phyloP scores from a whole-genome alignment of 2,888 invertebrate species.

The Dendrolimus houi region DNA sequence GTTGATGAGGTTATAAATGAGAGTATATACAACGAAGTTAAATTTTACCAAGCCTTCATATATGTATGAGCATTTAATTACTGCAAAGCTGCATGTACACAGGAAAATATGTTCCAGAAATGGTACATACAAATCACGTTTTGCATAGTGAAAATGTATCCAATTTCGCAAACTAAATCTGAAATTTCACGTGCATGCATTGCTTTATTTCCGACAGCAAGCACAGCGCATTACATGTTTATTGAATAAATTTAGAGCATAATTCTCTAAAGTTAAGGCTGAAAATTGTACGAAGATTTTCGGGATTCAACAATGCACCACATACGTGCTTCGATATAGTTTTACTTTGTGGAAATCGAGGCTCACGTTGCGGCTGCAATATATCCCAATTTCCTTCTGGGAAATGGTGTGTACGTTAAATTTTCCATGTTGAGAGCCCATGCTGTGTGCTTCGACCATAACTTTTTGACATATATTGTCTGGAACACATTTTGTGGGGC shows the following conservation, averaged over 20 bases:
- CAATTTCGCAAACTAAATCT: conserved; percentile 7
- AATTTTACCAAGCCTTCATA: too few relatives aligned
- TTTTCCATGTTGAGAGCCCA: conserved; percentile 20
- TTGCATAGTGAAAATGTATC: too few relatives aligned
- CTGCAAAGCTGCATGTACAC: too few relatives aligned
- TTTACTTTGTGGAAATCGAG: conserved; percentile 30
- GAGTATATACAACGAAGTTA: too few relatives aligned
- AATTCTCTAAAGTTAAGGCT: conserved; percentile 7
- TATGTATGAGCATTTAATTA: too few relatives aligned
- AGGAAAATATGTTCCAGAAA: too few relatives aligned
- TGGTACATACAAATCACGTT: too few relatives aligned
- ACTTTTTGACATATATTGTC: background rate
- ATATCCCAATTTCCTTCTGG: conserved; percentile 31
- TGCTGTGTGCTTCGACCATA: background rate
- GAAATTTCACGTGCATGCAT: conserved; percentile 25
- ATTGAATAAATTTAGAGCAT: conserved; percentile 16
- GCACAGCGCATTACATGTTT: conserved; percentile 18
- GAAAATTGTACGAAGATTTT: conserved; percentile 10
- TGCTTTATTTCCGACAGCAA: conserved; percentile 36
- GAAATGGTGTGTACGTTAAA: conserved; percentile 15
- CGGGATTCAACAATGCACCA: conserved; percentile 3
- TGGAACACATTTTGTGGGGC: background rate
- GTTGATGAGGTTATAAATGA: too few relatives aligned
- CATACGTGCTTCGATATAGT: conserved; percentile 19
- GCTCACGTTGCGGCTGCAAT: conserved; percentile 25